Conservation (phyloP, 2,888 invertebrate species). For the Agonopterix alstromeriana region DNA sequence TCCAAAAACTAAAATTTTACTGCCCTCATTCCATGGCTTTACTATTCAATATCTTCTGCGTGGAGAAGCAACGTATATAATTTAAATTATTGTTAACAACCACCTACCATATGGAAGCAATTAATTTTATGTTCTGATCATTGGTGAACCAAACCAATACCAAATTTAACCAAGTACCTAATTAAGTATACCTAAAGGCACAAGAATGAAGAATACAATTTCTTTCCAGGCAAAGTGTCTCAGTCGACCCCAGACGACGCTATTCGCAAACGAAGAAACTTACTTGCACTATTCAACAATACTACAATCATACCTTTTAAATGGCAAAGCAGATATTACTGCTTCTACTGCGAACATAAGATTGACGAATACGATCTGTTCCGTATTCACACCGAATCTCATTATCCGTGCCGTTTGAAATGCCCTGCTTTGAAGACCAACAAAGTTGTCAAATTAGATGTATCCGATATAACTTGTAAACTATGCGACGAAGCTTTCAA, state of each 20-base stretch:
- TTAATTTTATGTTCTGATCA: too few species aligned
- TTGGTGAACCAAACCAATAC: too few species aligned
- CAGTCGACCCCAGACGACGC: conserved; percentile 12
- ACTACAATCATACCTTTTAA: conserved; percentile 35
- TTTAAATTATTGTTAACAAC: too few species aligned
- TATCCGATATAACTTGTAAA: conserved; percentile 22
- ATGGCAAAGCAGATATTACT: conserved; percentile 30
- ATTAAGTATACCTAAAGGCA: too few species aligned
- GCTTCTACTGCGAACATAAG: conserved; percentile 34
- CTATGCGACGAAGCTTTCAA: conserved; percentile 17
- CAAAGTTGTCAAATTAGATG: conserved; percentile 18
- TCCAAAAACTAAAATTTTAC: too few species aligned
- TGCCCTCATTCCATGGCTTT: too few species aligned
- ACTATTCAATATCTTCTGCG: too few species aligned
- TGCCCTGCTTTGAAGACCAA: conserved; percentile 2
- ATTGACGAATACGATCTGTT: conserved; percentile 17
- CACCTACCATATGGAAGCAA: too few species aligned
- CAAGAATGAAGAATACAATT: neutral
- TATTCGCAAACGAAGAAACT: conserved; percentile 21
- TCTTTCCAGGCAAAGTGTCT: conserved; percentile 29
- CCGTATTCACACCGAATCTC: conserved; percentile 27
- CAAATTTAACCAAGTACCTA: too few species aligned
- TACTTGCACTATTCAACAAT: conserved; percentile 32
- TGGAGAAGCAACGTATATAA: too few species aligned
- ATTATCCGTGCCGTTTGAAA: conserved; percentile 18